phyloP scores from a whole-genome alignment of 2,113 vertebrate genomes.

The Hydrolagus affinis region DNA sequence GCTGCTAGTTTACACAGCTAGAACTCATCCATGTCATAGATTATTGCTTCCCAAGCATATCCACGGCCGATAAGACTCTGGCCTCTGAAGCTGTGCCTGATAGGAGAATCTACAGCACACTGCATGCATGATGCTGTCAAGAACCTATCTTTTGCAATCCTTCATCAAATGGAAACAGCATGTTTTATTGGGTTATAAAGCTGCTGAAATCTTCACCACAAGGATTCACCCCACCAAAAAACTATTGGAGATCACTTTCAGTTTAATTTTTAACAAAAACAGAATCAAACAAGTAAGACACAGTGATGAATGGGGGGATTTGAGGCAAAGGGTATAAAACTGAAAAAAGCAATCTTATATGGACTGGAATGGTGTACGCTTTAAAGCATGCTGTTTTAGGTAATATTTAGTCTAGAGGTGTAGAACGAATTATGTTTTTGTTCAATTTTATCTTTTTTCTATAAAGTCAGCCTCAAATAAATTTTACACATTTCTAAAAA shows the following conservation, averaged over 20 bases:
- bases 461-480: not conserved
- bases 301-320: not conserved
- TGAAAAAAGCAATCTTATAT: not conserved
- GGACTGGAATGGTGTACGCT: not conserved
- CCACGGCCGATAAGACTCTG: too few relatives aligned
- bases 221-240: not conserved
- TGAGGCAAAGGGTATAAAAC: not conserved
- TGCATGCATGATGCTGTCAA: not conserved
- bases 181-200: not conserved
- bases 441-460: slow-evolving; percentile 1
- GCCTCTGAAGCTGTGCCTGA: not conserved
- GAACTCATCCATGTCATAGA: not conserved
- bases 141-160: not conserved
- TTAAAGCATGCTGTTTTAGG: not conserved
- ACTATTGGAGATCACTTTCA: slow-evolving; percentile 11
- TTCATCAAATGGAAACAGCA: slow-evolving; percentile 25
- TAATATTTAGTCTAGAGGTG: not conserved
- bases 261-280: not conserved
- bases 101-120: not conserved
- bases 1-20: not conserved
- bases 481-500: not conserved
- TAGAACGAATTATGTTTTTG: not conserved
- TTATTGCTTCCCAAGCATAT: not conserved
- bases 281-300: not conserved
- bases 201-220: slow-evolving; percentile 6